Conservation (phyloP, 2,797 vertebrate genomes). For the Acestrorhynchus altus region DNA sequence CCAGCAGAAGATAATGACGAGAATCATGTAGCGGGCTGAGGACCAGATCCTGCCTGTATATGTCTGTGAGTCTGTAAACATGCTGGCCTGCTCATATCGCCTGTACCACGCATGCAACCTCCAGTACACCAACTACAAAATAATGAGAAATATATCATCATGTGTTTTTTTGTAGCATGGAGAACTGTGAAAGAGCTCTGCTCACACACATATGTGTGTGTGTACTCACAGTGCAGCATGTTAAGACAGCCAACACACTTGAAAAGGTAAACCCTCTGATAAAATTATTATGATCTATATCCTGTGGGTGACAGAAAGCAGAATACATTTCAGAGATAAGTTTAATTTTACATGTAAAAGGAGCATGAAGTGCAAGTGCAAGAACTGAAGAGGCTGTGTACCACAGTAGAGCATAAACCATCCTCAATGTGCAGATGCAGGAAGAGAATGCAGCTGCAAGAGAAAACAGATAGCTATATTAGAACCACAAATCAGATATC, state of each 20-base stretch:
- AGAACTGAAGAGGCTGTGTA: constrained; percentile 62
- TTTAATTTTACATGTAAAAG: not conserved
- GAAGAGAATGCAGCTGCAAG: constrained; percentile 81
- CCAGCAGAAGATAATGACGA: constrained; percentile 84
- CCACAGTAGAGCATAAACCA: constrained; percentile 67
- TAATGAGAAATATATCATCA: not conserved
- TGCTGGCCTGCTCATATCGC: constrained; percentile 52
- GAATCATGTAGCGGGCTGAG: constrained; percentile 74
- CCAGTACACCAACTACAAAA: constrained; percentile 78
- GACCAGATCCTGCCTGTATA: constrained; percentile 49
- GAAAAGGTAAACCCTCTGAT: constrained; percentile 68
- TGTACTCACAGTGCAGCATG: constrained; percentile 77
- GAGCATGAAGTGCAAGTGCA: not conserved
- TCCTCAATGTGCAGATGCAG: constrained; percentile 60
- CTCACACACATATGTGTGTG: not conserved
- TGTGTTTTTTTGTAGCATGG: not conserved
- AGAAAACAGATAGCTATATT: constrained; percentile 10
- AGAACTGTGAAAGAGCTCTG: not conserved
- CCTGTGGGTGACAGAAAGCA: constrained; percentile 47
- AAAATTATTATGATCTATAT: constrained; percentile 55
- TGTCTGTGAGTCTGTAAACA: constrained; percentile 68
- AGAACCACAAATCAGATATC: too few species aligned
- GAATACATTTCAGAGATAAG: not conserved
- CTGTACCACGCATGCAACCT: constrained; percentile 73
- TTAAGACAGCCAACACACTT: constrained; percentile 72